Evolutionary conservation across 2,888 invertebrate genomes (phyloP), one percentile per base, ranked within the genome.

Genomic region (Endomychus coccineus): DNA sequence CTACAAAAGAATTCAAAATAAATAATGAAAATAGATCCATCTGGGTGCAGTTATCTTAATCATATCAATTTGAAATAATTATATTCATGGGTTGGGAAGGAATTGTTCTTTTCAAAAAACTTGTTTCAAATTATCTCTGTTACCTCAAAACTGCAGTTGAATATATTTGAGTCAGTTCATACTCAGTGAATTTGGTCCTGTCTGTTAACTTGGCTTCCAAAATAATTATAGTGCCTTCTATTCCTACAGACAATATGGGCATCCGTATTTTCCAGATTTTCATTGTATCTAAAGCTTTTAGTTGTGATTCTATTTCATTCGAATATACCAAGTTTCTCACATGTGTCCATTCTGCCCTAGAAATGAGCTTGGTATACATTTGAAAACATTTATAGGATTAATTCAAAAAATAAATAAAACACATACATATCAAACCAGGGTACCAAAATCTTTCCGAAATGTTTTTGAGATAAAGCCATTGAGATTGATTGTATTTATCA

Each of bases 61-160:
- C 11, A 4, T 2, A 3, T 3, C 5, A n/a, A n/a, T n/a, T n/a
- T n/a, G n/a, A n/a, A n/a, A n/a, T n/a, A n/a, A n/a, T n/a, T n/a
- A n/a, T n/a, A n/a, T n/a, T n/a, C n/a, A n/a, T n/a, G n/a, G n/a
- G n/a, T n/a, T n/a, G n/a, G n/a, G n/a, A n/a, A n/a, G n/a, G n/a
- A n/a, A n/a, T n/a, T n/a, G n/a, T n/a, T n/a, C n/a, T n/a, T n/a
- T n/a, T n/a, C n/a, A n/a, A n/a, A n/a, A n/a, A n/a, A n/a, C n/a
- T n/a, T n/a, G n/a, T n/a, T n/a, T 3, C 5, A 3, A 22, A 22
- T 22, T 3, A 3, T 22, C 11, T 22, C 5, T 28, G 35, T 58
- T 77, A 80, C 54, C 81, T 74, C 73, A 78, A 74, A 34, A 80
- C 65, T 2, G 74, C 74, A 4, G 77, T 70, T 0, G 78, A 75